These are phyloP conservation scores for Oreocharis arfaki DNA, from an alignment of 2,113 vertebrate species.

Conservation along the genomic window DNA sequence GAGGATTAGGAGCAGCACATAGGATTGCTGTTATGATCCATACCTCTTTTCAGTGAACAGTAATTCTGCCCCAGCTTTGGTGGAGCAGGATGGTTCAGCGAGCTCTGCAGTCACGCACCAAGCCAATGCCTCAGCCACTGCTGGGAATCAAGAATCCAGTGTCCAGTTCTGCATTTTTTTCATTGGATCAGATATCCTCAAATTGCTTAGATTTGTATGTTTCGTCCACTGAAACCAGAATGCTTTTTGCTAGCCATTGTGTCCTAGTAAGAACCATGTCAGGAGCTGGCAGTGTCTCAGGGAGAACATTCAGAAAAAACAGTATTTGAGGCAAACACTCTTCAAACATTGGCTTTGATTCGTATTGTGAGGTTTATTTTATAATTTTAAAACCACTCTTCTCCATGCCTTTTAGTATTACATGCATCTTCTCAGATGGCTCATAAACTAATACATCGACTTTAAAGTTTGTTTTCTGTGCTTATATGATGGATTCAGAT, in stretches of 20 bases:
- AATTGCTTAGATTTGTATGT: background rate
- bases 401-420: background rate
- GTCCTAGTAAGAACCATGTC: background rate
- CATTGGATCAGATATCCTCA: background rate
- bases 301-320: background rate
- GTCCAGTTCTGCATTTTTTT: background rate
- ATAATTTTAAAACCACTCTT: background rate
- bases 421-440: background rate
- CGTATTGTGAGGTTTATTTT: background rate
- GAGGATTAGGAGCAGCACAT: no score
- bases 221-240: background rate
- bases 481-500: constrained; percentile 81
- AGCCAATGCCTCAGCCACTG: background rate
- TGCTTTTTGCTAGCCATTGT: background rate
- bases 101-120: background rate
- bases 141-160: background rate
- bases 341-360: background rate
- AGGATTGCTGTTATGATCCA: background rate
- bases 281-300: background rate
- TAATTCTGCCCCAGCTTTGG: background rate
- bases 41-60: background rate
- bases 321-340: background rate
- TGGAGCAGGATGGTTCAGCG: background rate
- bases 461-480: constrained; percentile 36
- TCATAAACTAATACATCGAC: constrained; percentile 2